Percentiles rank a stretch among this genome's conserved stretches.
phyloP scores from a whole-genome alignment of 2,888 invertebrate genomes.

The Pseudolycoriella hygida region DNA sequence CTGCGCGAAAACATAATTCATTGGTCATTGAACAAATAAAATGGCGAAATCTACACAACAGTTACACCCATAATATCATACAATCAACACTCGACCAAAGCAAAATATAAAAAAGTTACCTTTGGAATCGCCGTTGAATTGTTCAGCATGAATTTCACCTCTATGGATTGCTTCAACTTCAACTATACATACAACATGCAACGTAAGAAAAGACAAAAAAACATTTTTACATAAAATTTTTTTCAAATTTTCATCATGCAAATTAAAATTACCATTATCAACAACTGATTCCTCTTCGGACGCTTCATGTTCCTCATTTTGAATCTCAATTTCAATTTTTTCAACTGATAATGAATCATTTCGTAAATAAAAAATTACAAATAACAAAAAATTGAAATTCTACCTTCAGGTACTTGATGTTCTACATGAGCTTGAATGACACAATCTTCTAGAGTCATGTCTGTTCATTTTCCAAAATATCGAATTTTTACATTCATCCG shows the following conservation, averaged over 20 bases:
- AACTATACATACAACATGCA: conserved; percentile 26
- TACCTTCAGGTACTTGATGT: conserved; percentile 11
- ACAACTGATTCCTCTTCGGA: conserved; percentile 10
- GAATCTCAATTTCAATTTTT: conserved; percentile 30
- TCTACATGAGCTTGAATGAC: conserved; percentile 33
- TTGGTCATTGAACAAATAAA: too few species aligned
- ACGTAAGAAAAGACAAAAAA: conserved; percentile 15
- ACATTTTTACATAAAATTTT: not conserved
- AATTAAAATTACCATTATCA: conserved; percentile 3
- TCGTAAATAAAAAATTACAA: conserved; percentile 8
- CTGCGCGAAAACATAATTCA: too few species aligned
- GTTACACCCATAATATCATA: too few species aligned
- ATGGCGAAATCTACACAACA: too few species aligned
- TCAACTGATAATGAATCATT: not conserved
- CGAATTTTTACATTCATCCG: conserved; percentile 14
- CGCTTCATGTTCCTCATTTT: conserved; percentile 23
- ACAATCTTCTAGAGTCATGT: conserved; percentile 46
- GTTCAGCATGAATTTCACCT: not conserved
- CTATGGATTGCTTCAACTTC: conserved; percentile 19
- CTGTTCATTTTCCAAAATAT: conserved; percentile 23
- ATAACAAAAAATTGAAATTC: conserved; percentile 4
- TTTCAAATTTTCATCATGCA: conserved; percentile 7
- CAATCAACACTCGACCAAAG: too few species aligned
- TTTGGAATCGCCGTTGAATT: conserved; percentile 3
- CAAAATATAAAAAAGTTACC: not conserved